These are phyloP conservation scores for Orchestia grillus DNA, from an alignment of 1,140 invertebrate species.

Conservation along the genomic window DNA sequence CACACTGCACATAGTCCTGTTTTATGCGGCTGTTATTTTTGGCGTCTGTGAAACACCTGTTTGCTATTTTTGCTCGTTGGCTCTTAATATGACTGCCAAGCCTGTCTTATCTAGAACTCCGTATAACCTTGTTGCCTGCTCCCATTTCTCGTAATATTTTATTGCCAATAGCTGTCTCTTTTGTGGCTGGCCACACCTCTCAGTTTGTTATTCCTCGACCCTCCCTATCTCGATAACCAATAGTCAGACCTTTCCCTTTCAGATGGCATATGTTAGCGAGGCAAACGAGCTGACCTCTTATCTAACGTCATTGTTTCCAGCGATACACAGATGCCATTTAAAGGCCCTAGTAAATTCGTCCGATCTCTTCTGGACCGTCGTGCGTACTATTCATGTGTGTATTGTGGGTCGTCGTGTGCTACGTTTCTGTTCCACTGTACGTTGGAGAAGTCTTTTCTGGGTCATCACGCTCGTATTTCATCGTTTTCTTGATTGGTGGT, in stretches of 20 bases:
- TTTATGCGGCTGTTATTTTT: not conserved
- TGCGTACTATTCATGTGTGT: not conserved
- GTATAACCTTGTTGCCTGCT: not conserved
- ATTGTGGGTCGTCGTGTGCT: not conserved
- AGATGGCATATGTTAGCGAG: not conserved
- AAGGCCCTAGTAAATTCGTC: not conserved
- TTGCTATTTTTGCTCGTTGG: not conserved
- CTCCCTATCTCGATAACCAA: conserved; percentile 20
- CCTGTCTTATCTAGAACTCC: not conserved
- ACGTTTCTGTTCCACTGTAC: not conserved
- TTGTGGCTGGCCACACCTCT: not conserved
- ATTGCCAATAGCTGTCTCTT: not conserved
- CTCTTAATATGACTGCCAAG: not conserved
- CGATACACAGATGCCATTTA: conserved; percentile 43
- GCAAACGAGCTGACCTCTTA: not conserved
- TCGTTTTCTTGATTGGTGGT: not conserved
- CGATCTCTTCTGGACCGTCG: not conserved
- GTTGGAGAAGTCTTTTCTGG: not conserved
- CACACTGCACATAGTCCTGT: not conserved
- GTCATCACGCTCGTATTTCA: not conserved
- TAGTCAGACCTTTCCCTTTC: not conserved
- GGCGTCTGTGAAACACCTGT: not conserved
- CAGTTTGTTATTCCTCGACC: not conserved
- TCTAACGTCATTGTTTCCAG: conserved; percentile 31
- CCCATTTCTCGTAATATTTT: not conserved